Conservation (phyloP, 2,113 vertebrate species). For the Zosterops hypoxanthus region DNA sequence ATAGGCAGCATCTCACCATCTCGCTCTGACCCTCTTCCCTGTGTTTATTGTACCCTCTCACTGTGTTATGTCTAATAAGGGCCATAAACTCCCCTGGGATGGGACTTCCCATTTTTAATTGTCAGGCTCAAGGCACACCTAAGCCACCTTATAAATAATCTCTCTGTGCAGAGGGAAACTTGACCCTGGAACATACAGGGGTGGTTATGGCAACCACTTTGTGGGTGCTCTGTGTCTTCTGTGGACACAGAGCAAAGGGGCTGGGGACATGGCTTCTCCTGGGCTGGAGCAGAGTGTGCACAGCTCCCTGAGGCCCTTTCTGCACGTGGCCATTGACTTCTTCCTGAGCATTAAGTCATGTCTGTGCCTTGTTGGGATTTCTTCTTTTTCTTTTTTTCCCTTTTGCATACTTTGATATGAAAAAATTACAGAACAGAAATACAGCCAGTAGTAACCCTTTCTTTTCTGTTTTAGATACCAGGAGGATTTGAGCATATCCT, state of each 20-base stretch:
- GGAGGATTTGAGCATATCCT: not conserved
- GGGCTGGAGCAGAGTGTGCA: not conserved
- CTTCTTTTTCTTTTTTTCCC: accelerated
- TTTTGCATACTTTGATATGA: not conserved
- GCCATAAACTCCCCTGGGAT: not conserved
- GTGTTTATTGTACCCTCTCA: not conserved
- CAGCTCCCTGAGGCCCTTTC: not conserved
- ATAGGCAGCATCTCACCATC: not conserved
- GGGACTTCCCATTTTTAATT: not conserved
- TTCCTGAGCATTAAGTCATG: not conserved
- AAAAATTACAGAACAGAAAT: not conserved
- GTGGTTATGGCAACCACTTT: constrained; percentile 34
- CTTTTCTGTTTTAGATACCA: not conserved
- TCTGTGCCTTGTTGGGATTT: accelerated
- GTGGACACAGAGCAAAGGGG: not conserved
- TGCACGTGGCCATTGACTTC: accelerated
- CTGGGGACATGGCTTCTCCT: not conserved
- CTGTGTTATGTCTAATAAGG: not conserved
- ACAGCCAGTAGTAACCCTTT: not conserved
- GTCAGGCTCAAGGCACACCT: constrained; percentile 20
- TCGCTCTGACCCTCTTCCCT: not conserved
- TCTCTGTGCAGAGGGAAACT: not conserved
- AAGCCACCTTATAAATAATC: constrained; percentile 32
- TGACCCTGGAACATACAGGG: not conserved
- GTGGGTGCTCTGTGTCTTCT: not conserved